These are phyloP conservation scores for Sebastes cheni DNA, from an alignment of 2,797 vertebrate species.

Conservation along the genomic window DNA sequence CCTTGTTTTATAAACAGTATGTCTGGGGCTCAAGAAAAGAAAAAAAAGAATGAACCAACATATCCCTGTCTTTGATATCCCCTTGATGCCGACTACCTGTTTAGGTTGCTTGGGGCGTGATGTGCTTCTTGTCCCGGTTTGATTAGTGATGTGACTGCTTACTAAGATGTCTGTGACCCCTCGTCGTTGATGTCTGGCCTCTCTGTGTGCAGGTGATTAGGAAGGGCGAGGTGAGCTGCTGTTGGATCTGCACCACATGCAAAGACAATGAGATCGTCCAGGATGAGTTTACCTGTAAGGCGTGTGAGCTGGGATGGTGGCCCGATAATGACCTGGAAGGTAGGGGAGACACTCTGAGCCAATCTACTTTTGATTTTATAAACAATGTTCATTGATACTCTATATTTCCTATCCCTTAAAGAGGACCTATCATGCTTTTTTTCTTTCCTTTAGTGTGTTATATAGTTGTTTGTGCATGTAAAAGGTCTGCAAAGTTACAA, in stretches of 20 bases:
- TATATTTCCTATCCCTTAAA: background rate
- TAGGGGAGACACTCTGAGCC: conserved; percentile 61
- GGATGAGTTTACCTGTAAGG: conserved; percentile 98
- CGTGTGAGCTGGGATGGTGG: conserved; percentile 98
- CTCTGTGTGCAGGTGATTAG: conserved; percentile 89
- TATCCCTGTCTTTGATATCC: conserved; percentile 29
- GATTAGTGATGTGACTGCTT: background rate
- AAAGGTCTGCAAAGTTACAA: background rate
- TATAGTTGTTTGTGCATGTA: background rate
- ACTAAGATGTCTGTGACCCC: conserved; percentile 9
- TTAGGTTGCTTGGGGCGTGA: conserved; percentile 7
- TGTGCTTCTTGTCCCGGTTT: background rate
- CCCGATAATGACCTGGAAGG: conserved; percentile 91
- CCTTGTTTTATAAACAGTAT: conserved; percentile 61
- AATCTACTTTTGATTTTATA: background rate
- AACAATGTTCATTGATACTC: background rate
- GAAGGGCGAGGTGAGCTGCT: conserved; percentile 99
- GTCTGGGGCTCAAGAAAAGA: conserved; percentile 42
- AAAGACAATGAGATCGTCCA: conserved; percentile 97
- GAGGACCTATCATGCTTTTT: background rate
- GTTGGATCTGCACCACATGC: conserved; percentile 99
- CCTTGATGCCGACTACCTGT: conserved; percentile 32
- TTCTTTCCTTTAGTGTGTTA: background rate
- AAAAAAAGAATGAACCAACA: background rate
- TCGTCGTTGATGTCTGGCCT: conserved; percentile 1